A percentile compares a stretch with the other conserved stretches of the same genome.
These are phyloP conservation scores for Anastrepha obliqua DNA, from an alignment of 1,140 invertebrate genomes.

Conservation along the genomic window DNA sequence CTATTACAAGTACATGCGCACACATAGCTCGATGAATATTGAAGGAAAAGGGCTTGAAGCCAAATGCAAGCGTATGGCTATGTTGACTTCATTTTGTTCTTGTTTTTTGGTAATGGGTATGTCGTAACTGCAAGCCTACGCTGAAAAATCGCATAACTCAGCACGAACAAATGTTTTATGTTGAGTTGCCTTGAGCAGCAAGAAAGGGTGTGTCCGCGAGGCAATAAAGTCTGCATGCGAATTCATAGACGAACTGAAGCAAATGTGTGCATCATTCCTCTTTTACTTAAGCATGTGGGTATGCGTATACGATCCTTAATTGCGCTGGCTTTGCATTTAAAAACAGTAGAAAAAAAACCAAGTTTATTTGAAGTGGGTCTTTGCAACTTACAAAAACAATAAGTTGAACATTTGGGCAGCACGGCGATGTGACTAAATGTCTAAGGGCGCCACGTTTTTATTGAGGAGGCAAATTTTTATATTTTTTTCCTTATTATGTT, in stretches of 20 bases:
- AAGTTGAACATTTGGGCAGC: background rate
- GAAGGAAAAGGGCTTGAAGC: background rate
- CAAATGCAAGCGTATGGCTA: too few relatives aligned
- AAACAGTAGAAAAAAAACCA: background rate
- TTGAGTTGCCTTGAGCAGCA: constrained; percentile 1
- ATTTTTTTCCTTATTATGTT: background rate
- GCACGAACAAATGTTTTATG: background rate
- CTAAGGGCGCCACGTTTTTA: constrained; percentile 37
- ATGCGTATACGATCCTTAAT: background rate
- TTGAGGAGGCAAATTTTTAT: background rate
- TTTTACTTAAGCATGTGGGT: background rate
- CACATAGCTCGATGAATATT: background rate
- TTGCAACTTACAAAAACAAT: background rate
- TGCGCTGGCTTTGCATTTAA: background rate
- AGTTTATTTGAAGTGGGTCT: background rate
- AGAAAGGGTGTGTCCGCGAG: constrained; percentile 39
- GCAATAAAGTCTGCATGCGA: constrained; percentile 42
- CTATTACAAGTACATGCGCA: background rate
- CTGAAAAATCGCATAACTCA: background rate
- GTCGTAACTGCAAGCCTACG: constrained; percentile 23
- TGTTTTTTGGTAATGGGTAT: too few relatives aligned
- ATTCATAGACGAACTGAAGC: background rate
- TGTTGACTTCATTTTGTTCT: too few relatives aligned
- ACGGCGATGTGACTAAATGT: background rate
- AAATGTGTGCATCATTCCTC: background rate